Base-by-base conservation (phyloP, 2,797 vertebrate species). In the Melopsittacus undulatus region DNA sequence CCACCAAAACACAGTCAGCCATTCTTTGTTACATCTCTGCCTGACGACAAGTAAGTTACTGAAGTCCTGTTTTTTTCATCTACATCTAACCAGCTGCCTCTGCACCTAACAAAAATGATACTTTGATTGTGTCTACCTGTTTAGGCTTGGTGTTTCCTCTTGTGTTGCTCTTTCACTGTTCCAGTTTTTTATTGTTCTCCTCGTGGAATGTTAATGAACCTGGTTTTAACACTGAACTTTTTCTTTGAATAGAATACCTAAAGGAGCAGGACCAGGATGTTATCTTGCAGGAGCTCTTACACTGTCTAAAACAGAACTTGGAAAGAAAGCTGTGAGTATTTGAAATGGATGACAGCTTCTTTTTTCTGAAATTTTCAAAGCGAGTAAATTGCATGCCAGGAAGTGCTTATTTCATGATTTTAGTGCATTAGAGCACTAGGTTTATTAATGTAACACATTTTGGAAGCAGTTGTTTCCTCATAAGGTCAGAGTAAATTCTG, bases 281-380 rank as follows among this genome's bases (percentile, higher is more conserved):
- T 99, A 99, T 59, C 98, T 99, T 81, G 97, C 98, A 83, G 99
- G 99, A 88, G 99, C 99, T 69, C 98, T 99, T 63, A 98, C 99
- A 7, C 96, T 99, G 75, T 98, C 99, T 81, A 99, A 99, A 98
- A 98, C 98, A 83, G 99, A 99, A 94, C 99, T 98, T 95, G 99
- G 99, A 96, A 99, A 99, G 98, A 99, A 99, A 99, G 99, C 99
- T 98, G 99, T 99, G 98, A 99, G 99, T 99, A 96, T 90, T 91
- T 94, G 70, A 63, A 86, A 62, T 86, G 54, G 54, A 49, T 54
- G 36, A 68, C 0, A 2, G 30, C 12, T 12, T 54, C 64, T 86
- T 80, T 80, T 56, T 62, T 63, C 64, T 81, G 67, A 89, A 72
- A 27, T 72, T 80, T 82, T 66, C 82, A n/a, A 90, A 81, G 80